Conservation (phyloP, 2,888 invertebrate genomes). For the Caenorhabditis angaria region DNA sequence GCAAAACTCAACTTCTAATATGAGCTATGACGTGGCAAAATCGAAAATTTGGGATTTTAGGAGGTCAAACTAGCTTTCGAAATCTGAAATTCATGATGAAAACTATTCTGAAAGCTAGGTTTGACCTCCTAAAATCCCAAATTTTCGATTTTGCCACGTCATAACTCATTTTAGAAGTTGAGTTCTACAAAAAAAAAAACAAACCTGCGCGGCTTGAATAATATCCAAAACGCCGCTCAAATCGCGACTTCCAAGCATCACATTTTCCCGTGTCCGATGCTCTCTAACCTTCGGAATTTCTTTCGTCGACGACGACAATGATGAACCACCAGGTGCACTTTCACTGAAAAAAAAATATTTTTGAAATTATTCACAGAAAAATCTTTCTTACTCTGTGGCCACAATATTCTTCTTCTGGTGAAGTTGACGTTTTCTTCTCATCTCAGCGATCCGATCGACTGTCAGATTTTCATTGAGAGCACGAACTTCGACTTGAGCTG, state of each 20-base stretch:
- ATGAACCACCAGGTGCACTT: slow-evolving; percentile 6
- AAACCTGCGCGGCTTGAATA: slow-evolving; percentile 14
- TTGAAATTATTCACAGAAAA: not conserved
- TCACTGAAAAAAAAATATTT: slow-evolving; percentile 10
- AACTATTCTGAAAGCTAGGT: too few relatives aligned
- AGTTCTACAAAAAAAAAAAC: not conserved
- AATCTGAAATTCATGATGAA: too few relatives aligned
- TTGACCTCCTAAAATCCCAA: too few relatives aligned
- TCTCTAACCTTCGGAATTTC: slow-evolving; percentile 26
- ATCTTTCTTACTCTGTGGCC: slow-evolving; percentile 26
- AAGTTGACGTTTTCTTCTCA: slow-evolving; percentile 60
- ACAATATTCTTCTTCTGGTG: slow-evolving; percentile 59
- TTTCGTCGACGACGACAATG: slow-evolving; percentile 4
- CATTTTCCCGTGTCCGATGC: slow-evolving; percentile 32
- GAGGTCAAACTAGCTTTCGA: too few relatives aligned
- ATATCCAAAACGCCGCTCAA: slow-evolving; percentile 28
- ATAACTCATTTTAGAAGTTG: too few relatives aligned
- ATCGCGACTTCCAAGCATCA: slow-evolving; percentile 33
- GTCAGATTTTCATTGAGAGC: slow-evolving; percentile 97
- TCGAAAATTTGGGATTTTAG: too few relatives aligned
- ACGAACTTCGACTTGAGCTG: slow-evolving; percentile 74
- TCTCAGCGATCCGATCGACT: slow-evolving; percentile 81
- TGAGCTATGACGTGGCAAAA: too few relatives aligned
- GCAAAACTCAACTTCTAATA: too few relatives aligned
- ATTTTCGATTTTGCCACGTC: too few relatives aligned